Evolutionary conservation across 2,888 invertebrate genomes (phyloP), one percentile per base, ranked within the genome.

Genomic region (Automeris io): DNA sequence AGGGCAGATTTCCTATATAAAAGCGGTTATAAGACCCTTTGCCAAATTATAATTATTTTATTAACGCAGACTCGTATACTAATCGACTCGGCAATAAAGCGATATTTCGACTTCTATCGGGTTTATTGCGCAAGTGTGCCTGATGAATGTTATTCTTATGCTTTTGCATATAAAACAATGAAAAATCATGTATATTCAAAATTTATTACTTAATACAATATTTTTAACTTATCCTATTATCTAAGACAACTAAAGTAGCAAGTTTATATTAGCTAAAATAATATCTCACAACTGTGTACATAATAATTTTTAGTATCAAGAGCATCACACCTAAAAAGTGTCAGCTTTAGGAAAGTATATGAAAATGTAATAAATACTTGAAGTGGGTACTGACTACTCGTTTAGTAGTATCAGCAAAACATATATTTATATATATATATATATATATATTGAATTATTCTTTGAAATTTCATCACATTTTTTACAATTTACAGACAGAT

Each of bases 161-260:
- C 2, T 6, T 23, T 22, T 26, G 12, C 4, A 33, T 4, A 32
- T 33, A 34, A 2, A 31, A n/a, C 13, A 18, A 23, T 24, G 19
- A 31, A 11, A 19, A 24, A 18, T 50, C 38, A 38, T 46, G 58
- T 61, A 60, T 73, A 74, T 70, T 80, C 74, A 81, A 63, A 83
- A 77, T 78, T 71, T 82, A 83, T 83, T 83, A 68, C 85, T 85
- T 85, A 83, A 72, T 77, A 78, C 74, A 79, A 75, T 78, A 75
- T 57, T 70, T 79, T 81, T 74, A 67, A 74, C 83, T 82, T 82
- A 82, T 51, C 63, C 75, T 80, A 78, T 61, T 67, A 72, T 73
- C 64, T 62, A 66, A 62, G 57, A 60, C 63, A 73, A 74, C 71
- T 77, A 73, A 75, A 71, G 57, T 72, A 50, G 72, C 80, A 79